A percentile compares a stretch with the other conserved stretches of the same genome.
Conservation (phyloP, 1,140 invertebrate species). For the Drosophila melanogaster region Release_6_plus_ISO1_MT NT_033779.5:14191001-14191500, state of each 20-base stretch:
- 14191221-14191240: conserved; percentile 70
- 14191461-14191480: conserved; percentile 21
- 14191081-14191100: conserved; percentile 84
- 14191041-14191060: conserved; percentile 31
- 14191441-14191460: conserved; percentile 37
- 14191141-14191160: conserved; percentile 54
- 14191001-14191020: conserved; percentile 25
- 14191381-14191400: conserved; percentile 77
- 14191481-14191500: conserved; percentile 45
- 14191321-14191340: conserved; percentile 82
- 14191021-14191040: background rate
- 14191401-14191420: conserved; percentile 50
- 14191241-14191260: conserved; percentile 14
- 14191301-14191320: conserved; percentile 56
- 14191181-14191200: conserved; percentile 35
- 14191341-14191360: conserved; percentile 51
- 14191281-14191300: conserved; percentile 18
- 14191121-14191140: conserved; percentile 22
- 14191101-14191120: conserved; percentile 77
- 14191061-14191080: conserved; percentile 74
- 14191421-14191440: conserved; percentile 6
- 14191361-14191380: conserved; percentile 80
- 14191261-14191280: conserved; percentile 1
- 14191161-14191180: conserved; percentile 83
- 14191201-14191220: conserved; percentile 49